Conservation (phyloP, 2,113 vertebrate genomes). For the Myrmecobius fasciatus region DNA sequence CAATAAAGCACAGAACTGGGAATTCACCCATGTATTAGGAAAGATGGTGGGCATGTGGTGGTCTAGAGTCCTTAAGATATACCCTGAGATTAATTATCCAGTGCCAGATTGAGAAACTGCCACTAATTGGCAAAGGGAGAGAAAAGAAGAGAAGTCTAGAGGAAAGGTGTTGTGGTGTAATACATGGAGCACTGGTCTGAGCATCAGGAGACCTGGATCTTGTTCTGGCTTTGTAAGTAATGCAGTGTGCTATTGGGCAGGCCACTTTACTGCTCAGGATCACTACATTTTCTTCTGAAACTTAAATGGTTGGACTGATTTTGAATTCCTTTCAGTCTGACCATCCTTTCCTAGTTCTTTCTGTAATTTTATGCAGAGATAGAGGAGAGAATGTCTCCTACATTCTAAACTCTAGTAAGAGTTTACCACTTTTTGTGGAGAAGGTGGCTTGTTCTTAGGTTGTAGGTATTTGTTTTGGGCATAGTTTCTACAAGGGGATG, state of each 20-base stretch:
- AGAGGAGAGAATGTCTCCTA: background rate
- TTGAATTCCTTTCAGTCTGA: background rate
- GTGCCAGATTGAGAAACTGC: background rate
- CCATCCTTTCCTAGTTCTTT: background rate
- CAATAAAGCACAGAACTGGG: background rate
- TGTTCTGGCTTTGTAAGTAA: background rate
- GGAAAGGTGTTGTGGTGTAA: background rate
- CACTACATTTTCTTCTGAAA: background rate
- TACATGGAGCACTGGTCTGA: background rate
- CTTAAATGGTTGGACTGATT: background rate
- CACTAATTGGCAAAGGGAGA: background rate
- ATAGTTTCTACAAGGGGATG: background rate
- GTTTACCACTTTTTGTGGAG: background rate
- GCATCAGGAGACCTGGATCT: background rate
- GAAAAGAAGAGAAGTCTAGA: background rate
- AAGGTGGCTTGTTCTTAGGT: background rate
- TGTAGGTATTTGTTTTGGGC: background rate
- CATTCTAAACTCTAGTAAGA: background rate
- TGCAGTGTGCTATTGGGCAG: background rate
- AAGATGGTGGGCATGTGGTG: background rate
- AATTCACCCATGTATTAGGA: background rate
- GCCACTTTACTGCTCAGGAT: background rate
- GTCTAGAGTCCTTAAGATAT: background rate
- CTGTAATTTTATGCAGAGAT: background rate
- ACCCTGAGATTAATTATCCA: background rate